Evolutionary conservation across 1,140 invertebrate species (phyloP), one percentile per base, ranked within the genome.

Genomic region (Teleogryllus occipitalis): DNA sequence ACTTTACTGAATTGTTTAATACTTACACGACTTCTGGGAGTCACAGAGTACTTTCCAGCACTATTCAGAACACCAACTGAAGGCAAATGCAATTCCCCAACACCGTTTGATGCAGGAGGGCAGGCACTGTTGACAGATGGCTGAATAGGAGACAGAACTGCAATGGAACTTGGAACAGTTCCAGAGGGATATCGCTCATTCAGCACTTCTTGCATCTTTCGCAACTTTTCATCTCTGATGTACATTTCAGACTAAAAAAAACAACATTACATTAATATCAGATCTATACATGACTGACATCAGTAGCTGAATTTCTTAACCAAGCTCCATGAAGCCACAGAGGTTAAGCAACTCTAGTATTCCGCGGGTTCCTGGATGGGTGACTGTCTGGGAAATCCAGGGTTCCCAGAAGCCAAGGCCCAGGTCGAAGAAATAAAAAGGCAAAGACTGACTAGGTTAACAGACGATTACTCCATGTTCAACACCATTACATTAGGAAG

Each of bases 201-300:
- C 65, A 78, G 47, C 47, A 39, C 74, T 2, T 75, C 54, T 80
- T 78, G 39, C 73, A 82, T 73, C 15, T 79, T 77, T 74, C 75
- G 15, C 54, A 82, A 72, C 47, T 81, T 48, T 65, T 65, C 54
- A 65, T 65, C 54, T 65, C 54, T 65, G 10, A 65, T 14, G 18
- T 65, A 65, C 54, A 65, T 65, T 65, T 65, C 54, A 65, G 54
- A 14, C 54, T 65, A 65, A 65, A 65, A 54, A 39, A 39, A 5
- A 39, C 27, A 39, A 39, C 27, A 39, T 39, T 39, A 39, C 27
- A 39, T 39, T 39, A 39, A 39, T 39, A 5, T 2, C 27, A 39
- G 27, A 39, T 39, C 1, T 39, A 39, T 2, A 39, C 5, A 39
- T 39, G 27, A 5, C 27, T 39, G 27, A 39, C 27, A 39, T 39